Evolutionary conservation across 2,888 invertebrate species (phyloP).

Genomic region (Tuta absoluta): DNA sequence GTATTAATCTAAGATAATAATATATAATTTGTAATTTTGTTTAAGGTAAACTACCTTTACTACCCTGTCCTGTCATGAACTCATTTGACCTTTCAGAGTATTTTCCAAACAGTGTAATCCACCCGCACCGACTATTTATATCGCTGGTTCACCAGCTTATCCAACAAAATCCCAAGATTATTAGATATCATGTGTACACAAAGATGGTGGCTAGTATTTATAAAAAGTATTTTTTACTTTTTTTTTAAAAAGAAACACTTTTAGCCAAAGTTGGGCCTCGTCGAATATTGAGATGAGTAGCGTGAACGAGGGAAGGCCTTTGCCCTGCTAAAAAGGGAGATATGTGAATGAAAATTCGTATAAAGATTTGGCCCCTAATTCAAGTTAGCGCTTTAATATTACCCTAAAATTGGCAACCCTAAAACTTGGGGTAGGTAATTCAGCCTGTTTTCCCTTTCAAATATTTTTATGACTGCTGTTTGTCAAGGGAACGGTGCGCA

Average conservation of each 20-base stretch:
- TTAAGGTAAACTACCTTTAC: background rate
- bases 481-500: conserved; percentile 33
- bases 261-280: too few species aligned
- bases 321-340: too few species aligned
- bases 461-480: conserved; percentile 45
- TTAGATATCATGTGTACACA: conserved; percentile 6
- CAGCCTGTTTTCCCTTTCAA: conserved; percentile 42
- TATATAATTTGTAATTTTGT: too few species aligned
- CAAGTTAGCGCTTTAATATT: too few species aligned
- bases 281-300: too few species aligned
- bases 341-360: too few species aligned
- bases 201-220: too few species aligned
- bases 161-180: conserved; percentile 6
- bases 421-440: conserved; percentile 31
- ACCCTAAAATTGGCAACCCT: conserved; percentile 27
- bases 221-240: too few species aligned
- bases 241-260: too few species aligned
- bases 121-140: background rate
- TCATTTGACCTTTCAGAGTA: background rate
- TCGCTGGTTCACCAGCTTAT: background rate
- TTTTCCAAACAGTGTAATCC: conserved; percentile 10
- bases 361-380: too few species aligned
- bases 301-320: too few species aligned
- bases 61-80: background rate
- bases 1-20: too few species aligned